These are phyloP conservation scores for Phrynocephalus versicolor DNA, from an alignment of 2,113 vertebrate genomes.

Conservation along the genomic window DNA sequence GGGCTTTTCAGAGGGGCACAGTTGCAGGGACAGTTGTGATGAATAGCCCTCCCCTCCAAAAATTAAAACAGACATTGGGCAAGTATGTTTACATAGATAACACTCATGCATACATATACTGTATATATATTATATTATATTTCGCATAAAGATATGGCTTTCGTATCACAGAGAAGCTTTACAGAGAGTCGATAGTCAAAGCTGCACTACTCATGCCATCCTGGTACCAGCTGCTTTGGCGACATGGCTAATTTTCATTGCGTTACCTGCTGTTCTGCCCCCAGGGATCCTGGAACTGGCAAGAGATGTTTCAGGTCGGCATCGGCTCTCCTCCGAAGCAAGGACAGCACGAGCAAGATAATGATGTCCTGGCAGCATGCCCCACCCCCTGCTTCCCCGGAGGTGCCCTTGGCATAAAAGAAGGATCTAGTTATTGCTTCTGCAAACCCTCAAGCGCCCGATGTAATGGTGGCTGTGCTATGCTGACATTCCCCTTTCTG, in stretches of 20 bases:
- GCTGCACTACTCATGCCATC: slow-evolving; percentile 33
- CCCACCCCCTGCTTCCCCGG: neutral
- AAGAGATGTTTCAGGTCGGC: neutral
- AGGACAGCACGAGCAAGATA: neutral
- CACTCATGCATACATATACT: slow-evolving; percentile 13
- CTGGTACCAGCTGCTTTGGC: slow-evolving; percentile 23
- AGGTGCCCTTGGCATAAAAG: neutral
- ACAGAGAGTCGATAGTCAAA: slow-evolving; percentile 37
- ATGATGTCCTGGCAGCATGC: neutral
- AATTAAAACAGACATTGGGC: neutral
- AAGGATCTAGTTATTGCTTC: neutral
- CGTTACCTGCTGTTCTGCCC: no score
- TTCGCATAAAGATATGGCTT: slow-evolving; percentile 56
- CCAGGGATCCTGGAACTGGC: neutral
- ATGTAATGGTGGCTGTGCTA: neutral
- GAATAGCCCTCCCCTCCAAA: neutral
- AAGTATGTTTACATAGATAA: slow-evolving; percentile 7
- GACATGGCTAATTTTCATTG: neutral
- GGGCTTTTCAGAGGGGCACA: no score
- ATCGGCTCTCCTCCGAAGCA: no score
- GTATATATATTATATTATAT: slow-evolving; percentile 57
- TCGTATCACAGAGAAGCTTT: slow-evolving; percentile 35
- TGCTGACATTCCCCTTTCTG: neutral
- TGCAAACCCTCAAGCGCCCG: neutral
- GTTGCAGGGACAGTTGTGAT: neutral